A percentile compares a stretch with the other conserved stretches of the same genome.
phyloP scores from a whole-genome alignment of 2,888 invertebrate genomes.

The Volucella inflata region DNA sequence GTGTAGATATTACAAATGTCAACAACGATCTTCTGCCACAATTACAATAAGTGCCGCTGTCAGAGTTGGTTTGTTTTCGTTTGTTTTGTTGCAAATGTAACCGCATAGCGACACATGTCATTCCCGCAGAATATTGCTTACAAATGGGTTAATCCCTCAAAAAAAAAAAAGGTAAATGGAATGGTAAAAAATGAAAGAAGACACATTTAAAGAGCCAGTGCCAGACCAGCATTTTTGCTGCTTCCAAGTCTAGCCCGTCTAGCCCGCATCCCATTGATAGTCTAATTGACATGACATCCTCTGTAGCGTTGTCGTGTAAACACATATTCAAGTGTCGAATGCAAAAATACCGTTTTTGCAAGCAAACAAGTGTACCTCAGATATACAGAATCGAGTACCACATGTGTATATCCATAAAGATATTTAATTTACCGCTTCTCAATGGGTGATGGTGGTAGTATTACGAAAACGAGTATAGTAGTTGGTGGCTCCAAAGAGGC shows the following conservation, averaged over 20 bases:
- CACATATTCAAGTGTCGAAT: conserved; percentile 50
- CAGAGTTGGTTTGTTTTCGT: conserved; percentile 12
- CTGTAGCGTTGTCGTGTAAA: conserved; percentile 46
- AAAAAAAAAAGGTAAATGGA: background rate
- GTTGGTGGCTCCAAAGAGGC: conserved; percentile 55
- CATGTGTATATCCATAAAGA: conserved; percentile 36
- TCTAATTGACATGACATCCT: conserved; percentile 67
- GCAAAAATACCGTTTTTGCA: conserved; percentile 71
- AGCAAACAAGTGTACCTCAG: conserved; percentile 61
- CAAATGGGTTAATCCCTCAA: conserved; percentile 65
- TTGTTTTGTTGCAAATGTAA: conserved; percentile 17
- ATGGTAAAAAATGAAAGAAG: conserved; percentile 8
- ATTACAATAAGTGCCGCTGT: conserved; percentile 67
- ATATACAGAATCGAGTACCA: background rate
- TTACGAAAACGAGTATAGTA: conserved; percentile 5
- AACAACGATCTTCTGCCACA: conserved; percentile 40
- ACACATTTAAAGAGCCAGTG: conserved; percentile 1
- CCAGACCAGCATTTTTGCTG: conserved; percentile 11
- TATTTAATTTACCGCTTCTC: conserved; percentile 71
- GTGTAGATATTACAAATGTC: conserved; percentile 48
- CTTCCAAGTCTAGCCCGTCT: background rate
- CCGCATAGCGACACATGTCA: conserved; percentile 57
- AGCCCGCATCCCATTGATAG: conserved; percentile 70
- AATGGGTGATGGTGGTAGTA: conserved; percentile 3
- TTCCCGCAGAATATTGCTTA: conserved; percentile 62